phyloP scores from a whole-genome alignment of 2,888 invertebrate species.

The Imbricaverruca yamaguchii region DNA sequence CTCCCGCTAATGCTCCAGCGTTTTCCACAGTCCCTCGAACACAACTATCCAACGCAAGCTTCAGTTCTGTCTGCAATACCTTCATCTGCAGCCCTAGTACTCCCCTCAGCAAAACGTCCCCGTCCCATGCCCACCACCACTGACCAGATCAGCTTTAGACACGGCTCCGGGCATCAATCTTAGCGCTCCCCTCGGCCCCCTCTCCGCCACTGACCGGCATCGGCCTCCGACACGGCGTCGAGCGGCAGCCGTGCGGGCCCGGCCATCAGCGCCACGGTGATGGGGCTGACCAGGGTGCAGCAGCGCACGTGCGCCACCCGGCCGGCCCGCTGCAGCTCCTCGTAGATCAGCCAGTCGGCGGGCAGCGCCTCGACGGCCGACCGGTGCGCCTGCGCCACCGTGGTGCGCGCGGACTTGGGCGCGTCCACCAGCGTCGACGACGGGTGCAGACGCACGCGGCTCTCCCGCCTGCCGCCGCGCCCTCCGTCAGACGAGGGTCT shows the following conservation, averaged over 20 bases:
- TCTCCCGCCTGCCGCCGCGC: constrained; percentile 48
- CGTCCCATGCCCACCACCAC: no score
- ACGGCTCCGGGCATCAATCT: no score
- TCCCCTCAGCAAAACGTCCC: no score
- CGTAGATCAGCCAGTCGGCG: constrained; percentile 77
- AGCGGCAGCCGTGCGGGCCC: constrained; percentile 58
- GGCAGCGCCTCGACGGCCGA: constrained; percentile 49
- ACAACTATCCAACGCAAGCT: no score
- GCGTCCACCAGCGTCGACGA: constrained; percentile 51
- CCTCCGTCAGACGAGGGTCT: no score
- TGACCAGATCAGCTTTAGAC: no score
- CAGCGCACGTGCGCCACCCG: constrained; percentile 64
- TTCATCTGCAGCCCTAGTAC: no score
- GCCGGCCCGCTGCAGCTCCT: constrained; percentile 68
- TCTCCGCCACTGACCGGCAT: constrained; percentile 37
- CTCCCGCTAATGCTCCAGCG: no score
- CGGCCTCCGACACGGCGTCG: constrained; percentile 43
- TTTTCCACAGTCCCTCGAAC: no score
- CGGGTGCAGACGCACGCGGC: constrained; percentile 55
- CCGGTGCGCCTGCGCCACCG: constrained; percentile 40
- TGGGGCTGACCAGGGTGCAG: constrained; percentile 70
- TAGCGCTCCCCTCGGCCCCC: no score
- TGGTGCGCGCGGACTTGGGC: constrained; percentile 35
- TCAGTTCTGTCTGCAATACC: no score
- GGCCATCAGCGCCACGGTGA: constrained; percentile 70